Percentiles rank a stretch among this genome's conserved stretches.
These are phyloP conservation scores for Lymantria dispar DNA, from an alignment of 2,888 invertebrate species.

Conservation along the genomic window DNA sequence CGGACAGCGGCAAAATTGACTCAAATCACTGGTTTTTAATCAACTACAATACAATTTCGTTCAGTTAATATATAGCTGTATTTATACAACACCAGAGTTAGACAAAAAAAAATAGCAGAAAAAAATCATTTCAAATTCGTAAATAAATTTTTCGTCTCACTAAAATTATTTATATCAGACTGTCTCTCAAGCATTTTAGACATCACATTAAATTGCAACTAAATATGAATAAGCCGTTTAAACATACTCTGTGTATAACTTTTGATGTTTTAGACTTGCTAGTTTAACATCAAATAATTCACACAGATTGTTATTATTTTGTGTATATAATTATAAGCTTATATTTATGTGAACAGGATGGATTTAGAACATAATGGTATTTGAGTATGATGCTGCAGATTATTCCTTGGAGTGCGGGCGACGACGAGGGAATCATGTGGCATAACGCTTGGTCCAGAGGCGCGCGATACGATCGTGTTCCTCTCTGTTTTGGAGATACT, in stretches of 20 bases:
- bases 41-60: slow-evolving; percentile 47
- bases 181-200: slow-evolving; percentile 52
- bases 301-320: slow-evolving; percentile 30
- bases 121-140: slow-evolving; percentile 41
- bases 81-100: slow-evolving; percentile 45
- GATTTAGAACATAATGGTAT: slow-evolving; percentile 69
- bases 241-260: slow-evolving; percentile 35
- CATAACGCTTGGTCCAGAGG: slow-evolving; percentile 99
- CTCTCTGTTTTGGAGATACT: slow-evolving; percentile 98
- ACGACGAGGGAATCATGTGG: slow-evolving; percentile 87
- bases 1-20: slow-evolving; percentile 68
- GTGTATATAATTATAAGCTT: slow-evolving; percentile 55
- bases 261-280: slow-evolving; percentile 14
- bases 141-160: slow-evolving; percentile 49
- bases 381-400: slow-evolving; percentile 65
- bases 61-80: slow-evolving; percentile 48
- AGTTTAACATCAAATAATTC: slow-evolving; percentile 29
- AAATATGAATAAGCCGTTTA: slow-evolving; percentile 62
- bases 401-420: slow-evolving; percentile 48
- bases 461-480: slow-evolving; percentile 99
- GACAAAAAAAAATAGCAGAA: slow-evolving; percentile 46
- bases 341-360: slow-evolving; percentile 67
- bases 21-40: slow-evolving; percentile 63
- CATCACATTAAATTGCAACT: slow-evolving; percentile 70
- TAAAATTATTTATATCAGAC: slow-evolving; percentile 59